Evolutionary conservation across 2,113 vertebrate genomes (phyloP).

Genomic region (Sisor rabdophorus): DNA sequence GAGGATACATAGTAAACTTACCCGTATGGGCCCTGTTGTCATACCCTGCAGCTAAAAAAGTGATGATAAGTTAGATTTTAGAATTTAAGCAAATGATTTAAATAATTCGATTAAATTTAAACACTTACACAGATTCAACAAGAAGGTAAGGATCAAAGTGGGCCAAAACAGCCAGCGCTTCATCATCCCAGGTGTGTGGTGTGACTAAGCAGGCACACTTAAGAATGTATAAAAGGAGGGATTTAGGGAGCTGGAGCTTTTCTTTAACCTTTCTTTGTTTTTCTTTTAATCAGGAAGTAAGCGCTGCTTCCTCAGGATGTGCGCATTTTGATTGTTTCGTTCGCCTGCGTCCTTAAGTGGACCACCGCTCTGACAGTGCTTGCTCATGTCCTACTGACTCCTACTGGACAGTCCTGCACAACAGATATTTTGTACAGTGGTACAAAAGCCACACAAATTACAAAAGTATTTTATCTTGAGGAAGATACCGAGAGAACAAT

Average conservation of each 20-base stretch:
- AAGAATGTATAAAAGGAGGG: not conserved
- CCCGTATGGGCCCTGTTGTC: constrained; percentile 47
- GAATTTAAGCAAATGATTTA: not conserved
- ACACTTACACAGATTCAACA: constrained; percentile 42
- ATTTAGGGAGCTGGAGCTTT: not conserved
- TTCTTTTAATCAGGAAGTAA: constrained; percentile 40
- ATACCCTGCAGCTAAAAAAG: constrained; percentile 46
- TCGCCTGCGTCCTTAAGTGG: constrained; percentile 6
- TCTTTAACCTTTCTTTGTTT: constrained; percentile 22
- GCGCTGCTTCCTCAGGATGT: constrained; percentile 53
- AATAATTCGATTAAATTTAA: not conserved
- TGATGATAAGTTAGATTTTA: not conserved
- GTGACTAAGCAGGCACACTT: not conserved
- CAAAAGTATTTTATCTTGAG: not conserved
- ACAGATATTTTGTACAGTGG: not conserved
- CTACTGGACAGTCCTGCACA: not conserved
- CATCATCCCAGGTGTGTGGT: constrained; percentile 43
- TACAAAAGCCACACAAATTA: not conserved
- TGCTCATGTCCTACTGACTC: constrained; percentile 13
- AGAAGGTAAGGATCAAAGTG: constrained; percentile 11
- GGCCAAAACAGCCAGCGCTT: constrained; percentile 27
- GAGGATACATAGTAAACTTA: constrained; percentile 50
- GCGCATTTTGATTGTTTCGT: constrained; percentile 7
- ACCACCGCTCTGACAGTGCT: not conserved
- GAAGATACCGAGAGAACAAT: not conserved